Percentiles rank a stretch among this genome's conserved stretches.
Conservation (phyloP, 2,888 invertebrate genomes). For the Callyntrura sp. region DNA sequence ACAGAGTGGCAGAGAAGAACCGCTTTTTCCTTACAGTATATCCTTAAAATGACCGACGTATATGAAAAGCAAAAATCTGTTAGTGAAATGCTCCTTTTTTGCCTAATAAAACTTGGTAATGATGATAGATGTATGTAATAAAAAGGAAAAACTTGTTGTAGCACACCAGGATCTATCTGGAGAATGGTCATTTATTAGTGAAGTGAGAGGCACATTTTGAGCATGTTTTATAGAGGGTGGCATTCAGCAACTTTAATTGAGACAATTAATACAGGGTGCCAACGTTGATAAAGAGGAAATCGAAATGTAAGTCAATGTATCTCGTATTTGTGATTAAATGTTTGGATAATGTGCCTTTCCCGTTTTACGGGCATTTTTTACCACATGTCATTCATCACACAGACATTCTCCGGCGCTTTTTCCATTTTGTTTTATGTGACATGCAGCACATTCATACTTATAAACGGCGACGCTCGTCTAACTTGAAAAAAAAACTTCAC, state of each 20-base stretch:
- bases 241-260: background rate
- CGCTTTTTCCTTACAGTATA: background rate
- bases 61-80: constrained; percentile 3
- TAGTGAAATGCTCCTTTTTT: background rate
- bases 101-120: constrained; percentile 5
- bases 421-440: no score
- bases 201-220: background rate
- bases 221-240: background rate
- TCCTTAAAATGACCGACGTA: background rate
- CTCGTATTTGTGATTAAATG: constrained; percentile 30
- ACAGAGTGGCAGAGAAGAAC: no score
- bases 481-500: constrained; percentile 15
- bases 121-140: constrained; percentile 17
- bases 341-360: constrained; percentile 16
- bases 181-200: no score
- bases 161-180: no score
- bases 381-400: constrained; percentile 23
- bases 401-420: background rate
- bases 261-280: background rate
- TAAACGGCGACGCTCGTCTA: no score
- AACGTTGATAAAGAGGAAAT: constrained; percentile 6
- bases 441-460: no score
- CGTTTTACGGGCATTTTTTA: constrained; percentile 60
- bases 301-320: constrained; percentile 38
- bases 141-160: constrained; percentile 7